These are phyloP conservation scores for Diaphora mendica DNA, from an alignment of 2,888 invertebrate genomes.

Conservation along the genomic window DNA sequence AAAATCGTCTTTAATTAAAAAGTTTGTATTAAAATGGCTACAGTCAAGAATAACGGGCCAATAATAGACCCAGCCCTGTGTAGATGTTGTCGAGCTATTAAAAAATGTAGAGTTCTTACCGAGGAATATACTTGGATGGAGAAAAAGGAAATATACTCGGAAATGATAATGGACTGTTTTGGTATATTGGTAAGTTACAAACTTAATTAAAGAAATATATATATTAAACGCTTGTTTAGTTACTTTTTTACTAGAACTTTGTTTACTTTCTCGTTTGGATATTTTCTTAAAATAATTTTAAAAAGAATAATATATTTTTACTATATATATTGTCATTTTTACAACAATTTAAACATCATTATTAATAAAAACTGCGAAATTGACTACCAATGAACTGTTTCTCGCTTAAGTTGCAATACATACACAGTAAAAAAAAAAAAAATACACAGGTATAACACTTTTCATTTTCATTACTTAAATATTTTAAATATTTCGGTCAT, in stretches of 20 bases:
- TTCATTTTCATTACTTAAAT: too few species aligned
- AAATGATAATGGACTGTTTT: conserved; percentile 83
- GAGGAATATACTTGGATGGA: conserved; percentile 81
- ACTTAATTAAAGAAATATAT: background rate
- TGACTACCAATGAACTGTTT: too few species aligned
- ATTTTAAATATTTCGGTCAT: too few species aligned
- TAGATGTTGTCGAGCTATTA: conserved; percentile 79
- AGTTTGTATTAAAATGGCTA: conserved; percentile 54
- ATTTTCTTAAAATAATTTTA: background rate
- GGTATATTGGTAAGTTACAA: conserved; percentile 72
- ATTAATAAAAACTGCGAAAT: too few species aligned
- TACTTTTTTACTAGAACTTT: background rate
- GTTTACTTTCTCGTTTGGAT: background rate
- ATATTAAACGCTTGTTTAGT: background rate
- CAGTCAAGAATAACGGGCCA: conserved; percentile 73
- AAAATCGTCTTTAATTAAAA: conserved; percentile 7
- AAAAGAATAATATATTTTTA: background rate
- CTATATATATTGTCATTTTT: background rate
- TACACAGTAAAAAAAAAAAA: too few species aligned
- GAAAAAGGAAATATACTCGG: conserved; percentile 77
- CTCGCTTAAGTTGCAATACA: too few species aligned
- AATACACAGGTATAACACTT: too few species aligned
- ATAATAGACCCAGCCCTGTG: conserved; percentile 80
- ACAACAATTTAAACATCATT: background rate
- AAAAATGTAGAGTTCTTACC: conserved; percentile 80